Evolutionary conservation across 2,797 vertebrate genomes (phyloP).

Genomic region (Heliangelus exortis): DNA sequence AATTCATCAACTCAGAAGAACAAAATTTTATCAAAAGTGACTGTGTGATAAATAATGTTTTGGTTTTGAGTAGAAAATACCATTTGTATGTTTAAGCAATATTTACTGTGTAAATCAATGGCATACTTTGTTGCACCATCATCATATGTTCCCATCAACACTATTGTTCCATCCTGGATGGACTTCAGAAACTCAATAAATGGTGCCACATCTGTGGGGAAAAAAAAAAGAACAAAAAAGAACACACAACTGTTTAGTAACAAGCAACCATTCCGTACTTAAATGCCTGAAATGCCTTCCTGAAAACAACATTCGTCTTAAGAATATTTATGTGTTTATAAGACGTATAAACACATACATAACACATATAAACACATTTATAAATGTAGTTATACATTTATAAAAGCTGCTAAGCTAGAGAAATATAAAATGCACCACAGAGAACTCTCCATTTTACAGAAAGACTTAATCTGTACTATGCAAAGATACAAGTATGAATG

Average conservation of each 20-base stretch:
- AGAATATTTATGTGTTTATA: not conserved
- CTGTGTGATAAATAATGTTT: not conserved
- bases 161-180: slow-evolving; percentile 89
- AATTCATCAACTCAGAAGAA: not conserved
- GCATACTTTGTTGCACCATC: slow-evolving; percentile 94
- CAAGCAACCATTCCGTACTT: not conserved
- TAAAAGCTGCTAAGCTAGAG: not conserved
- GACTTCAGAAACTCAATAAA: slow-evolving; percentile 89
- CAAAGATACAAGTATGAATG: not conserved
- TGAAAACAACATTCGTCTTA: not conserved
- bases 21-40: not conserved
- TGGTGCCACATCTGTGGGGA: slow-evolving; percentile 84
- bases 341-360: no score
- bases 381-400: not conserved
- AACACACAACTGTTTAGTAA: not conserved
- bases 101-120: not conserved
- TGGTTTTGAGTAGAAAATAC: not conserved
- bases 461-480: not conserved
- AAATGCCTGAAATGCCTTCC: not conserved
- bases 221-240: not conserved
- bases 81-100: not conserved
- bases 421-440: not conserved
- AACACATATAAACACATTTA: not conserved
- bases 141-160: slow-evolving; percentile 95
- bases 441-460: not conserved